Base-by-base conservation (phyloP, 1,140 invertebrate species). In the Zaprionus nigranus region DNA sequence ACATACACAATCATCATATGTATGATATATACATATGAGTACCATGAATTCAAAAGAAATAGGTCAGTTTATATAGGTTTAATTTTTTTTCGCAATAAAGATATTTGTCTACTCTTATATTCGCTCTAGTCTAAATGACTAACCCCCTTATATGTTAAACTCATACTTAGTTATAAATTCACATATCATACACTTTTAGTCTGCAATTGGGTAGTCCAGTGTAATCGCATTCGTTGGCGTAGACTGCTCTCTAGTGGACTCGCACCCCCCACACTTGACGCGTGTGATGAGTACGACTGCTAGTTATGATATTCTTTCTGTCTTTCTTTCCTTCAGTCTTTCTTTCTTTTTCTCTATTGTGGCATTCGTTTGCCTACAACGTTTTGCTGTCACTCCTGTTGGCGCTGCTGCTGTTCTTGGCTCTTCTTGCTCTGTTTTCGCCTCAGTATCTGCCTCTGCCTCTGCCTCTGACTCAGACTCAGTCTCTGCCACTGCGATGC, bases 381-480 rank as follows among this genome's bases (percentile, higher is more conserved):
- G 53, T 75, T 75, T 75, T 70, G 51, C 59, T 70, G 72, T 75
- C 72, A 75, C 66, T 75, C 70, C 57, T 69, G 63, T 36, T 51
- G 30, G 22, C 36, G 34, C 28, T 34, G 12, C 28, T 34, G 12
- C 11, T 20, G 24, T n/a, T 38, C 24, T 5, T n/a, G 38, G 13
- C 24, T 57, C 24, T 24, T n/a, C n/a, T 58, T 43, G 20, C 28
- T n/a, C 26, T 49, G 51, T 17, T 57, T 34, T 5, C 30, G 28
- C 15, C 54, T 34, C 11, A 22, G 64, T 15, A 20, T 28, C 26
- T 0, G 26, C 5, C 26, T 28, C 26, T 7, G 26, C 26, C 26
- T 28, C 22, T 54, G 34, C 20, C 26, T 38, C 28, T 63, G 36
- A 26, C n/a, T 36, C 17, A 12, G 15, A 7, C 46, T 36, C 58